A percentile compares a stretch with the other conserved stretches of the same genome.
Evolutionary conservation across 2,797 vertebrate species (phyloP).

Genomic region (Acropternis orthonyx): DNA sequence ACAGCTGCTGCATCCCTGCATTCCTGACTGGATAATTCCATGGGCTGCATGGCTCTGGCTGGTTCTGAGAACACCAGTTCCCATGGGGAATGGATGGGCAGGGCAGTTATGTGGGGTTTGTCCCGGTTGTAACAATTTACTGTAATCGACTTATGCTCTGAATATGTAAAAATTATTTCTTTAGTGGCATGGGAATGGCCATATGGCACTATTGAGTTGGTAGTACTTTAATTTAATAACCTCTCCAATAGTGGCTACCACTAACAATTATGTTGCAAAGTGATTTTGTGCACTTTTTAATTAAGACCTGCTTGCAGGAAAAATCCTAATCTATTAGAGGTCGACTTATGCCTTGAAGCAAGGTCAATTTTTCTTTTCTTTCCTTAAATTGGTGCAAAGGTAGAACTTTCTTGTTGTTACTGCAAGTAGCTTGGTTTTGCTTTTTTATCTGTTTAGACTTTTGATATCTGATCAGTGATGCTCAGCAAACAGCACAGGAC

Average conservation of each 20-base stretch:
- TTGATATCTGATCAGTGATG: not conserved
- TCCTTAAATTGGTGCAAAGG: not conserved
- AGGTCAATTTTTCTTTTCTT: constrained; percentile 24
- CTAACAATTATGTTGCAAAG: not conserved
- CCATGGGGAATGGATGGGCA: too few species aligned
- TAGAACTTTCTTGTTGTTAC: not conserved
- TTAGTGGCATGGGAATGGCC: not conserved
- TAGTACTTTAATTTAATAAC: constrained; percentile 6
- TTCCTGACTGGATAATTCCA: not conserved
- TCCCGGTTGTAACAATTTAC: not conserved
- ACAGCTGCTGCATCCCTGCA: not conserved
- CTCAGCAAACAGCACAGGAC: not conserved
- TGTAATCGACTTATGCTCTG: not conserved
- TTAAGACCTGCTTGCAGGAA: constrained; percentile 23
- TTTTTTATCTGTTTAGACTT: not conserved
- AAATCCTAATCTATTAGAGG: constrained; percentile 21
- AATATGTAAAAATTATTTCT: not conserved
- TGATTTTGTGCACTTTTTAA: constrained; percentile 37
- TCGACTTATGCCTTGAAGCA: constrained; percentile 27
- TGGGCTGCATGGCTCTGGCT: too few species aligned
- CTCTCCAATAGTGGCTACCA: not conserved
- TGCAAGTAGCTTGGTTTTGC: not conserved
- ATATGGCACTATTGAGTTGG: not conserved
- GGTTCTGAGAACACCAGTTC: not conserved
- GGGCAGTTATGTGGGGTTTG: not conserved